These are phyloP conservation scores for Mormyrus iriodes DNA, from an alignment of 2,113 vertebrate species.

Conservation along the genomic window DNA sequence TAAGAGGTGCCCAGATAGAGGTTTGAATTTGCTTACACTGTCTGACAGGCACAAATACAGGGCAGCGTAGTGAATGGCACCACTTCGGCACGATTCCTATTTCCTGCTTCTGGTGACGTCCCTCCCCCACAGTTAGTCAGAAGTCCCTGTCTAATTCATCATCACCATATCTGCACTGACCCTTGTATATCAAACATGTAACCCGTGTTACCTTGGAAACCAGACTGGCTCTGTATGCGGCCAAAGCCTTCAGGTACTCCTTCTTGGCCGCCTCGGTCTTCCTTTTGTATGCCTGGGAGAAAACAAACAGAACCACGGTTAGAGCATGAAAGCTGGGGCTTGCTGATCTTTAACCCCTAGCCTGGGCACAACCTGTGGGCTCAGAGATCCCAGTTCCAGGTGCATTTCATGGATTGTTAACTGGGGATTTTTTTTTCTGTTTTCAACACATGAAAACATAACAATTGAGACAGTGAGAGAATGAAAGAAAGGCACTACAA, in stretches of 20 bases:
- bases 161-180: conserved; percentile 63
- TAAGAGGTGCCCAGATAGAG: neutral
- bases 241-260: conserved; percentile 97
- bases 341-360: neutral
- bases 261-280: conserved; percentile 99
- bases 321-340: neutral
- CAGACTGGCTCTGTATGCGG: conserved; percentile 94
- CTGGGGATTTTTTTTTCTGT: neutral
- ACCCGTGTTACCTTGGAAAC: conserved; percentile 94
- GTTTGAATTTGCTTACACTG: neutral
- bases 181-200: conserved; percentile 66
- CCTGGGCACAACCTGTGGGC: neutral
- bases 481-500: neutral
- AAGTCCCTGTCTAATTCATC: conserved; percentile 67
- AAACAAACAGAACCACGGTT: conserved; percentile 34
- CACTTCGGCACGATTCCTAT: neutral
- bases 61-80: neutral
- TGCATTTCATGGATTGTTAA: neutral
- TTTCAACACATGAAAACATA: neutral
- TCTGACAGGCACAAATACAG: neutral
- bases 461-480: neutral
- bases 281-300: conserved; percentile 92
- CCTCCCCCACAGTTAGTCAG: conserved; percentile 46
- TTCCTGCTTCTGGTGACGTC: conserved; percentile 30
- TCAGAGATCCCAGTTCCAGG: neutral